Base-by-base conservation (phyloP, 2,797 vertebrate species). In the Antennarius maculatus region DNA sequence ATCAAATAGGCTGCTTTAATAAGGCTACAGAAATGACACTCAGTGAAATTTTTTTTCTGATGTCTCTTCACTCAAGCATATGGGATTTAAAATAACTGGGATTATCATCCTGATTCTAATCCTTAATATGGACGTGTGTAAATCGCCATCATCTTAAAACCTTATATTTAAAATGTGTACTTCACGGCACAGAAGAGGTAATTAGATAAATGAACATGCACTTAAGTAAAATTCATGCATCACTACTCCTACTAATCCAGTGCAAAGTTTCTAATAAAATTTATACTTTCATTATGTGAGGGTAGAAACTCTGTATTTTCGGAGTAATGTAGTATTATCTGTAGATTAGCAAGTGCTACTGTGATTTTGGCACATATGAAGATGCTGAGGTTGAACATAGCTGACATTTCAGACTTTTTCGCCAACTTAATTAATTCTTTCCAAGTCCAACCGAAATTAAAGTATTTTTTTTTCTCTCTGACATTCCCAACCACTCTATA, bases 1-100 rank as follows among this genome's bases (percentile, higher is more conserved):
- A 43, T 69, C 72, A 34, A 66, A 64, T 7, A 18, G 28, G 6
- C 14, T 45, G 48, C 47, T 43, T 62, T 61, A 56, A 42, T 41
- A 51, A 27, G 17, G 13, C 15, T 7, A n/a, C 1, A 0, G 8
- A 53, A 42, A 15, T 34, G 23, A n/a, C 37, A 39, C 29, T 31
- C 42, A 43, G 16, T 31, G 43, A 49, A 16, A 29, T 16, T 0
- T 54, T 46, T 17, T 42, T 43, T 52, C 43, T 31, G 12, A n/a
- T 4, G 57, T 42, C 16, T 64, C 59, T 18, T 39, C 37, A 6
- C 28, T 42, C 16, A 29, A 27, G 16, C 63, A 62, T 17, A 2
- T 42, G 29, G 34, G 45, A 69, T 69, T 66, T 66, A 39, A 65
- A 29, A 54, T 6, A 1, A 31, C 31, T 34, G 13, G 45, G 46